Evolutionary conservation across 2,113 vertebrate species (phyloP), one percentile per base, ranked within the genome.

Genomic region (Malurus elegans): DNA sequence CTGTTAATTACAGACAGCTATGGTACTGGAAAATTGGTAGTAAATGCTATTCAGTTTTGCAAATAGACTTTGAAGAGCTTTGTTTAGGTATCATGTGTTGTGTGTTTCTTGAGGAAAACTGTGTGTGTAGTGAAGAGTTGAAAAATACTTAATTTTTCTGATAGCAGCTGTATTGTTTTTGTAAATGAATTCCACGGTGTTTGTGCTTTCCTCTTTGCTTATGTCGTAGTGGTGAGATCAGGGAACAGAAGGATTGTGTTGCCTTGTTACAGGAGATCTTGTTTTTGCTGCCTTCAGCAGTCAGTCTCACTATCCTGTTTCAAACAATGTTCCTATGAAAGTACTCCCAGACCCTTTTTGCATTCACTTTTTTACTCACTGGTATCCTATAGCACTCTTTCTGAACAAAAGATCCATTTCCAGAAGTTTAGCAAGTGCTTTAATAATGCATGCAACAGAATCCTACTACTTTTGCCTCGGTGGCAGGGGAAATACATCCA

Each of bases 371-470:
- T 71, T 87, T 88, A 42, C 64, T 91, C 18, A 3, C 79, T 93
- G 86, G 92, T 96, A 91, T 96, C 90, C 80, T 91, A 36, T 96
- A 92, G 95, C 96, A 88, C 71, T 74, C 76, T 21, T 87, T 78
- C 62, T 92, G 80, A 94, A 94, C 80, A 96, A 96, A 96, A 94
- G 93, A 72, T 89, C 87, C 67, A 80, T 96, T 96, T 97, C 92
- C 57, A 95, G 67, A 93, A 95, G 92, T 93, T 92, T 81, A 97
- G 85, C 74, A 90, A 95, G 78, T 79, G 83, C 90, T 91, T 92
- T 96, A 90, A 82, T 92, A 91, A 72, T 94, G 64, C 79, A 36
- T 95, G 96, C 95, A 96, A 97, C 80, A 93, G 85, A 95, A 97
- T 92, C 91, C 91, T 91, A 53, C 66, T 94, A 38, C 62, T 48